phyloP scores from a whole-genome alignment of 2,113 vertebrate species.

The Puntigrus tetrazona region DNA sequence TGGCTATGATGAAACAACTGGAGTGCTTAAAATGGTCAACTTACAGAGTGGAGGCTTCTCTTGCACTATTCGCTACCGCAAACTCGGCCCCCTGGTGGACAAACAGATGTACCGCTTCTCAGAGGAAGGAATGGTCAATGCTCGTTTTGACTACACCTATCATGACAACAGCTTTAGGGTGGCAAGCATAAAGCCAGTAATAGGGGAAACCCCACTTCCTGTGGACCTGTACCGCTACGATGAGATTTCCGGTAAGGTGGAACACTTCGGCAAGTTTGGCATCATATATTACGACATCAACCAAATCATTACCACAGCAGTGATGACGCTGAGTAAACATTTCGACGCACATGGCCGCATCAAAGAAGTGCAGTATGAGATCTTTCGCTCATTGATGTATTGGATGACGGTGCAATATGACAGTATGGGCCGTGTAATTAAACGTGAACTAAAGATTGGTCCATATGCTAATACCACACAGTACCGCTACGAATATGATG shows the following conservation, averaged over 20 bases:
- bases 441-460: slow-evolving; percentile 86
- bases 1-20: slow-evolving; percentile 84
- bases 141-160: slow-evolving; percentile 88
- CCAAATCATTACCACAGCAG: slow-evolving; percentile 88
- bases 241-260: slow-evolving; percentile 90
- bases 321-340: slow-evolving; percentile 90
- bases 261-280: slow-evolving; percentile 90
- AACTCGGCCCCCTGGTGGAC: slow-evolving; percentile 87
- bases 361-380: slow-evolving; percentile 90
- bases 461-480: slow-evolving; percentile 89
- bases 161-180: slow-evolving; percentile 89
- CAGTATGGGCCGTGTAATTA: slow-evolving; percentile 87
- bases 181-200: slow-evolving; percentile 86
- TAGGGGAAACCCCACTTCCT: slow-evolving; percentile 86
- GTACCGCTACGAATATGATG: slow-evolving; percentile 87
- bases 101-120: slow-evolving; percentile 91
- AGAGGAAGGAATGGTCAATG: slow-evolving; percentile 90
- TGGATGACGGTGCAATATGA: slow-evolving; percentile 92
- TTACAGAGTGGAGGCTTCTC: slow-evolving; percentile 88
- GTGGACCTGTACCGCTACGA: slow-evolving; percentile 89
- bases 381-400: slow-evolving; percentile 90
- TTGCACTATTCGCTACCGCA: slow-evolving; percentile 87
- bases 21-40: slow-evolving; percentile 88
- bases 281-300: slow-evolving; percentile 92
- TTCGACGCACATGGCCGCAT: slow-evolving; percentile 88